phyloP scores from a whole-genome alignment of 2,797 vertebrate species.

The Falco berigora region DNA sequence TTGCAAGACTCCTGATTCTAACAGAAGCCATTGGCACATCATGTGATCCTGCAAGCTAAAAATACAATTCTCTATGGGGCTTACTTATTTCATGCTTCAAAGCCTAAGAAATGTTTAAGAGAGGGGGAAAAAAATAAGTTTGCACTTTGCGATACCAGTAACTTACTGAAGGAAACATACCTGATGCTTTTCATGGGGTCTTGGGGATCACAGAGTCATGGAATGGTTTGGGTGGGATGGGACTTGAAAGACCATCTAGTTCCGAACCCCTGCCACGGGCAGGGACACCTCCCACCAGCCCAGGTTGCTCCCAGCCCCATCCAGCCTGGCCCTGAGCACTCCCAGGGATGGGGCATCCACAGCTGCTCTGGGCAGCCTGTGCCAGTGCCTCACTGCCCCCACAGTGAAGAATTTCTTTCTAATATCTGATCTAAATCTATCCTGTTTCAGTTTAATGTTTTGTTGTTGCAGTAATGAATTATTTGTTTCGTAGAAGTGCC shows the following conservation, averaged over 20 bases:
- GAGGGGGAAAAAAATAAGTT: background rate
- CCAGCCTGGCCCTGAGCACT: too few species aligned
- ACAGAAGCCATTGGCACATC: slow-evolving; percentile 48
- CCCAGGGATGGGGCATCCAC: too few species aligned
- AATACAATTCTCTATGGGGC: slow-evolving; percentile 42
- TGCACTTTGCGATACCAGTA: background rate
- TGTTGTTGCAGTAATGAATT: background rate
- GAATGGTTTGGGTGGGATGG: too few species aligned
- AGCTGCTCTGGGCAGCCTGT: too few species aligned
- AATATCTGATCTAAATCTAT: too few species aligned
- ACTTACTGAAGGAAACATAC: background rate
- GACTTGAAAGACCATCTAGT: too few species aligned
- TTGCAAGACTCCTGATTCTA: slow-evolving; percentile 58
- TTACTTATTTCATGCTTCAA: slow-evolving; percentile 58
- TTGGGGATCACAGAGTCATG: background rate
- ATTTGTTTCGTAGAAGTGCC: background rate
- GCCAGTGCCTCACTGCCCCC: too few species aligned
- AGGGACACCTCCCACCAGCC: too few species aligned
- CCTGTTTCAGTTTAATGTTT: background rate
- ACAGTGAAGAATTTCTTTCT: too few species aligned
- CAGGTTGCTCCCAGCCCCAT: too few species aligned
- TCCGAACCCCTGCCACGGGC: too few species aligned
- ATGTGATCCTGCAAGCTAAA: slow-evolving; percentile 57
- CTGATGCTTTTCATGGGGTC: background rate
- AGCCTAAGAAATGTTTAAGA: slow-evolving; percentile 37